These are phyloP conservation scores for Catamblyrhynchus diadema DNA, from an alignment of 2,797 vertebrate species.

Conservation along the genomic window DNA sequence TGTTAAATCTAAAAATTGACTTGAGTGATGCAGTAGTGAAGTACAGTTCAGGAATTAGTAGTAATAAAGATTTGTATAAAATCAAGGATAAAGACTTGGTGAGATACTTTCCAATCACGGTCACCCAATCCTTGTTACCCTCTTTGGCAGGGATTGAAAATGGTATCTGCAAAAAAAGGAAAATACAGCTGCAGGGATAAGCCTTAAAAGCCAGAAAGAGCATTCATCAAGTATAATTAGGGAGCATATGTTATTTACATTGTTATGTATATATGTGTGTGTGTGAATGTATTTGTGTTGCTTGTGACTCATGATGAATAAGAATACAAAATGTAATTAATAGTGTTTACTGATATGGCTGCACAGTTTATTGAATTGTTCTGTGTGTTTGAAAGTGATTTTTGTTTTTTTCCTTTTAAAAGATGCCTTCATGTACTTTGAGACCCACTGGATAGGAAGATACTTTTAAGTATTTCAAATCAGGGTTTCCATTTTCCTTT, in stretches of 20 bases:
- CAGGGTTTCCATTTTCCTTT: not conserved
- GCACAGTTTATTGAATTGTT: not conserved
- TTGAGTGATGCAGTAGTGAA: constrained; percentile 19
- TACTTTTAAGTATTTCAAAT: not conserved
- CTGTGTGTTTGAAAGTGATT: not conserved
- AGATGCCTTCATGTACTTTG: not conserved
- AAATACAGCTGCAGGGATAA: not conserved
- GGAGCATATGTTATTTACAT: not conserved
- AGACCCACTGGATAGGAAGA: not conserved
- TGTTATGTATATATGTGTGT: not conserved
- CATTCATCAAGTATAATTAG: not conserved
- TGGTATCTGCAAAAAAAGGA: not conserved
- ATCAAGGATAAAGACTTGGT: not conserved
- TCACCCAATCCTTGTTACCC: not conserved
- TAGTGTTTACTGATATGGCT: not conserved
- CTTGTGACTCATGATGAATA: not conserved
- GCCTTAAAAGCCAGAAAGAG: not conserved
- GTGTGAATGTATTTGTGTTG: not conserved
- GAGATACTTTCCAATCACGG: not conserved
- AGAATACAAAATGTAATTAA: not conserved
- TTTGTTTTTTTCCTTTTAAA: not conserved
- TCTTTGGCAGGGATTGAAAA: not conserved
- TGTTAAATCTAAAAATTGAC: constrained; percentile 30
- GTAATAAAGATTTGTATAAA: constrained; percentile 31
- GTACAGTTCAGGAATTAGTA: constrained; percentile 16